Conservation (phyloP, 1,140 invertebrate genomes). For the Stenopsyche tienmushanensis region DNA sequence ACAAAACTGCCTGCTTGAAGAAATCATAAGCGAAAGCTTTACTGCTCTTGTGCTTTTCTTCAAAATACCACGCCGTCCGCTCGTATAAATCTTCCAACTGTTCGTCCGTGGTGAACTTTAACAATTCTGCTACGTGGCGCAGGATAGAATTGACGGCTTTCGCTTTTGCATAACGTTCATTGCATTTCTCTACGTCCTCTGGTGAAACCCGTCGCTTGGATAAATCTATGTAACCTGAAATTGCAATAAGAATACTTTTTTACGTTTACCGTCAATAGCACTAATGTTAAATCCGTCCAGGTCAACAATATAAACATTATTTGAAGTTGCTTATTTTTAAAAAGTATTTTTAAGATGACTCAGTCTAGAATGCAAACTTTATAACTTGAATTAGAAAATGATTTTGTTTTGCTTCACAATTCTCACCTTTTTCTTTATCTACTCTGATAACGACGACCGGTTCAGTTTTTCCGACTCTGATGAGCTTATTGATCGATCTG, state of each 20-base stretch:
- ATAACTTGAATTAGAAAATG: not conserved
- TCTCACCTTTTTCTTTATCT: slow-evolving; percentile 95
- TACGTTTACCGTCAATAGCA: too few relatives aligned
- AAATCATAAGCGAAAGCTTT: slow-evolving; percentile 94
- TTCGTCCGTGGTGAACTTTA: slow-evolving; percentile 87
- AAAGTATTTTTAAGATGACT: too few relatives aligned
- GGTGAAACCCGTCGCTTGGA: slow-evolving; percentile 97
- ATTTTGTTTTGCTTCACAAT: not conserved
- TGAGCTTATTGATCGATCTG: slow-evolving; percentile 98
- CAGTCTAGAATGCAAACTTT: too few relatives aligned
- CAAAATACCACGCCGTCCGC: slow-evolving; percentile 99
- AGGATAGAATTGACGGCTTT: slow-evolving; percentile 99
- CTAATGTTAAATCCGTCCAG: too few relatives aligned
- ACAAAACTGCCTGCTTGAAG: slow-evolving; percentile 98
- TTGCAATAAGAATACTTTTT: not conserved
- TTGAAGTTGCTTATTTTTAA: too few relatives aligned
- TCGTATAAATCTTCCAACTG: slow-evolving; percentile 94
- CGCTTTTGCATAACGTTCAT: slow-evolving; percentile 97
- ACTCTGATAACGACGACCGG: slow-evolving; percentile 99
- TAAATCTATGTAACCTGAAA: slow-evolving; percentile 95
- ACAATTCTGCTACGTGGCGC: slow-evolving; percentile 92
- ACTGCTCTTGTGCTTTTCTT: slow-evolving; percentile 97
- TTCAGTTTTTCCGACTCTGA: slow-evolving; percentile 97
- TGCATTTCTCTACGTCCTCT: slow-evolving; percentile 98
- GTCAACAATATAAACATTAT: too few relatives aligned